Evolutionary conservation across 1,140 invertebrate genomes (phyloP).

Genomic region (Asbolus verrucosus): DNA sequence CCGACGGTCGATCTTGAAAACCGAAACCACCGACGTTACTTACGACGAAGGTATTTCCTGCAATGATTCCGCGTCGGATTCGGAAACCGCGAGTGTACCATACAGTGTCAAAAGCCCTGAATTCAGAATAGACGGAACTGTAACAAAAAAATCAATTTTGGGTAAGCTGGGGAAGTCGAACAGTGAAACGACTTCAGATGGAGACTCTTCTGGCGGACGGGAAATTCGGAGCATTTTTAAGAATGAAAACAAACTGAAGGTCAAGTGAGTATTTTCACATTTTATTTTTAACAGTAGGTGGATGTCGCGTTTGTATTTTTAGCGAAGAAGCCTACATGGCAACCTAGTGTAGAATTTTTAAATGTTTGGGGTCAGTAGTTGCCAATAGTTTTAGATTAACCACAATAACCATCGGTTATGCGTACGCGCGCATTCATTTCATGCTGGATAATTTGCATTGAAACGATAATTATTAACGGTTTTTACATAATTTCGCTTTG

Average conservation of each 20-base stretch:
- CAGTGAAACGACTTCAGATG: slow-evolving; percentile 67
- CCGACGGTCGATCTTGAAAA: slow-evolving; percentile 46
- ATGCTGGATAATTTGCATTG: slow-evolving; percentile 14
- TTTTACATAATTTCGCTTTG: slow-evolving; percentile 29
- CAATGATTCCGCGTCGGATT: slow-evolving; percentile 61
- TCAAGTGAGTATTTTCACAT: slow-evolving; percentile 56
- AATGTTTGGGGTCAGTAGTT: no score
- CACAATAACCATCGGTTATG: not conserved
- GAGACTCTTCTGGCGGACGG: slow-evolving; percentile 72
- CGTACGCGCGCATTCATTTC: slow-evolving; percentile 3
- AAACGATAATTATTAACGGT: slow-evolving; percentile 25
- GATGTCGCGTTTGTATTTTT: not conserved
- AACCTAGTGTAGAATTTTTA: no score
- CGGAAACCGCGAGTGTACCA: slow-evolving; percentile 50
- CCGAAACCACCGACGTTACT: slow-evolving; percentile 49
- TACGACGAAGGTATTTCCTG: slow-evolving; percentile 63
- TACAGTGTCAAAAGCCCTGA: not conserved
- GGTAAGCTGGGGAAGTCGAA: slow-evolving; percentile 11
- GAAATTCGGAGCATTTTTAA: slow-evolving; percentile 72
- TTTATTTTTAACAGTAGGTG: slow-evolving; percentile 21
- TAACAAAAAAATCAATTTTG: not conserved
- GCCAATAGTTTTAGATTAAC: no score
- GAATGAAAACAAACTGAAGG: slow-evolving; percentile 64
- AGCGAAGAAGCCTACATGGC: not conserved
- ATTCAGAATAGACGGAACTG: not conserved